Evolutionary conservation across 2,113 vertebrate species (phyloP), one percentile per base, ranked within the genome.

Genomic region (Syrrhaptes paradoxus): DNA sequence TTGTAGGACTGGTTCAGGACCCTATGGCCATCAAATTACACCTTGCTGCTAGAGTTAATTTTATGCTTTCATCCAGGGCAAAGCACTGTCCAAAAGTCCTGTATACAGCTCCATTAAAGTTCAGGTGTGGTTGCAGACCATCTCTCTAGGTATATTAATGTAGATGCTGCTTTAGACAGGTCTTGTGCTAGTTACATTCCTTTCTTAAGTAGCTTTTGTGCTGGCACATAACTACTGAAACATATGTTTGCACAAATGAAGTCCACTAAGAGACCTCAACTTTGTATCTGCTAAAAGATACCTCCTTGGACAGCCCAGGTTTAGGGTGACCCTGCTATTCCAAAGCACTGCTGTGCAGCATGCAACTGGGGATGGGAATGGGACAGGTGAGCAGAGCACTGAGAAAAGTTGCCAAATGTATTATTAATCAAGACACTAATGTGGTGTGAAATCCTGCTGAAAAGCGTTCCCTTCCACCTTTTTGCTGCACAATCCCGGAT

Each of bases 301-400:
- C 3, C 19, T 59, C 28, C 36, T 34, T n/a, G 61, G 36, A 45
- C 21, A 87, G 41, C 79, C n/a, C 52, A 17, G 77, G 65, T 70
- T 63, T 12, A n/a, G 38, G 28, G 48, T 0, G 6, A 34, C 9
- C 14, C 17, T 52, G 36, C 59, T 4, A 0, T 73, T 7, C 19
- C 28, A 25, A 48, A 79, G 63, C 36, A 2, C 8, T 18, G 58
- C 41, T 59, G 49, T 88, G 61, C 55, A 19, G 57, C 0, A 0
- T 24, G 21, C 36, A 6, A 55, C 36, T 46, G 77, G 57, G 34
- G 26, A 38, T 0, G 2, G 34, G 29, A 57, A 14, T 11, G 52
- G 73, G 66, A 73, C 48, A 36, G 46, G 38, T 76, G 76, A 58
- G 58, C n/a, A 62, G 66, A 63, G 36, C 11, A 8, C 0, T 48